These are phyloP conservation scores for Cylindroiulus punctatus DNA, from an alignment of 2,888 invertebrate species.

Conservation along the genomic window DNA sequence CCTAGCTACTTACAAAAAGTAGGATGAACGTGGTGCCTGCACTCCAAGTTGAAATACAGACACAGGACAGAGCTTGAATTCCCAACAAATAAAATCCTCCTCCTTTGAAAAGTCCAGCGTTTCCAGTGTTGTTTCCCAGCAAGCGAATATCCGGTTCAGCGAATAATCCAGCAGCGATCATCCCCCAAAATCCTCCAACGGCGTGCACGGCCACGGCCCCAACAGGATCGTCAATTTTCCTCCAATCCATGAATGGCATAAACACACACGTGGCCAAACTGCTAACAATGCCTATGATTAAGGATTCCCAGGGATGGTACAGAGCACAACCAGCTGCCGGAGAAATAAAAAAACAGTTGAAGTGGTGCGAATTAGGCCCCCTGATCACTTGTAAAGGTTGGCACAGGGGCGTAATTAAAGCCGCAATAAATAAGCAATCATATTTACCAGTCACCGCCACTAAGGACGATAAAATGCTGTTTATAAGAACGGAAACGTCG, in stretches of 20 bases:
- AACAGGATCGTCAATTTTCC: slow-evolving; percentile 89
- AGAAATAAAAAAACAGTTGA: slow-evolving; percentile 35
- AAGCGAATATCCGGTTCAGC: slow-evolving; percentile 82
- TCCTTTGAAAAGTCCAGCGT: slow-evolving; percentile 69
- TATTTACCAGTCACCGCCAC: slow-evolving; percentile 81
- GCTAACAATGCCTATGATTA: slow-evolving; percentile 84
- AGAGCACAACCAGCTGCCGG: slow-evolving; percentile 67
- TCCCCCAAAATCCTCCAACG: slow-evolving; percentile 72
- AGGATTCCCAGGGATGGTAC: slow-evolving; percentile 85
- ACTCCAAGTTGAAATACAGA: slow-evolving; percentile 81
- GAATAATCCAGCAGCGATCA: slow-evolving; percentile 87
- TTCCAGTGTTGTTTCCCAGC: slow-evolving; percentile 74
- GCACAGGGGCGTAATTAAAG: slow-evolving; percentile 42
- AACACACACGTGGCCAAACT: slow-evolving; percentile 76
- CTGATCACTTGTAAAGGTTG: not conserved
- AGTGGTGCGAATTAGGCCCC: not conserved
- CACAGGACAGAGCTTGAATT: slow-evolving; percentile 78
- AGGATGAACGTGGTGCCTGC: slow-evolving; percentile 76
- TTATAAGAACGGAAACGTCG: slow-evolving; percentile 86
- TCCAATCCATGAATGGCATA: slow-evolving; percentile 80
- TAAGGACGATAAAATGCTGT: slow-evolving; percentile 85
- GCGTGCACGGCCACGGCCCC: slow-evolving; percentile 92
- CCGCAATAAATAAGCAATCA: slow-evolving; percentile 4
- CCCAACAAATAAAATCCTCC: slow-evolving; percentile 90
- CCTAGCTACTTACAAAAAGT: slow-evolving; percentile 72